Evolutionary conservation across 2,797 vertebrate species (phyloP), one percentile per base, ranked within the genome.

Genomic region (Cyprinella venusta): DNA sequence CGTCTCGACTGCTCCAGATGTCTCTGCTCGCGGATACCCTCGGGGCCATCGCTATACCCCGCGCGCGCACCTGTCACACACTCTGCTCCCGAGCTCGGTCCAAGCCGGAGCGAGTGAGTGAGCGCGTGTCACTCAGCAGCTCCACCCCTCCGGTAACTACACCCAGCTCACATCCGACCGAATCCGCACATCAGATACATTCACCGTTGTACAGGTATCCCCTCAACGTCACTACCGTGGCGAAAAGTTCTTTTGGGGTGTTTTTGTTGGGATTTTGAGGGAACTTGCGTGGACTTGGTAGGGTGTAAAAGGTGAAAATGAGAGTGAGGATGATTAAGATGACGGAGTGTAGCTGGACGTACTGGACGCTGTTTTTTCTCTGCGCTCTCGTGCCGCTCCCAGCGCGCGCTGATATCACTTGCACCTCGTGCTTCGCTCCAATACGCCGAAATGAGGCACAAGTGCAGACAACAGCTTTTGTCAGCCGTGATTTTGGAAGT

Each of bases 331-430:
- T 65, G 64, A 79, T 65, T 21, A 75, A 61, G 50, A 76, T 69
- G 30, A 76, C 59, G 63, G 30, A 78, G 65, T 70, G 42, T 30
- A 61, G 24, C 48, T 69, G 67, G 67, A 79, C 68, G 38, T 74
- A 59, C 77, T 79, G 83, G 59, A 74, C 59, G 45, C 6, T 80
- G 61, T 56, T 59, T 65, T 74, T 54, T 45, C 61, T 84, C 36
- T 75, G 69, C 50, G 48, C 61, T 80, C 83, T 84, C 19, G 19
- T 80, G 61, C 36, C n/a, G 45, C 69, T 79, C 76, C 82, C 69
- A 16, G 30, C 33, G 50, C 65, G 64, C 78, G 94, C 94, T 36
- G 94, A 95, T 79, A 92, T 95, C 90, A 94, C 93, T 91, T 93
- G 94, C 91, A 79, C 77, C 70, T 85, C 84, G 9, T 84, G 87